phyloP scores from a whole-genome alignment of 1,140 invertebrate genomes.

The Bombus impatiens region DNA sequence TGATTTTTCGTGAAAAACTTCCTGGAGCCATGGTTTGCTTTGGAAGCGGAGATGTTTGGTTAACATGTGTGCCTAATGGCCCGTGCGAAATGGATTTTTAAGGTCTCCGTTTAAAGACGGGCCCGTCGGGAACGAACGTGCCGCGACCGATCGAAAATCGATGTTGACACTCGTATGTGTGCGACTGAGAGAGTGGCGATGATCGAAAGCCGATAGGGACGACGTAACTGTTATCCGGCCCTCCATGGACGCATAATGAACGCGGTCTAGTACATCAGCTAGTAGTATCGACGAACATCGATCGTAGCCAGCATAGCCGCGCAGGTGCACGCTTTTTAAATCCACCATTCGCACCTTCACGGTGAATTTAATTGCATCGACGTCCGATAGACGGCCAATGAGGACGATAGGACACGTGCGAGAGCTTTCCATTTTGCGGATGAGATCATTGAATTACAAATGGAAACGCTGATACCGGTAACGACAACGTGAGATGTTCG shows the following conservation, averaged over 20 bases:
- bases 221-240: constrained; percentile 34
- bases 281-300: constrained; percentile 16
- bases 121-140: not conserved
- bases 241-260: constrained; percentile 43
- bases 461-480: constrained; percentile 1
- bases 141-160: constrained; percentile 57
- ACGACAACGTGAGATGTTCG: not conserved
- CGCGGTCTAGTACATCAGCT: no score
- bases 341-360: not conserved
- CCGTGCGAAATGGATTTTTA: constrained; percentile 75
- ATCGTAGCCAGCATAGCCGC: not conserved
- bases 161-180: constrained; percentile 9
- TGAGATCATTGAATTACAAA: constrained; percentile 3
- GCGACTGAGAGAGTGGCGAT: constrained; percentile 9
- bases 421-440: not conserved
- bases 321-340: constrained; percentile 4
- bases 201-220: constrained; percentile 49
- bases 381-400: no score
- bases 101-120: constrained; percentile 62
- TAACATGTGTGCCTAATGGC: constrained; percentile 75
- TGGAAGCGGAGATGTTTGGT: constrained; percentile 73
- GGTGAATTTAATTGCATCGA: constrained; percentile 33
- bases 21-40: constrained; percentile 66
- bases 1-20: constrained; percentile 62
- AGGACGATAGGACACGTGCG: not conserved